Evolutionary conservation across 2,113 vertebrate genomes (phyloP).

Genomic region (Madoqua kirkii): DNA sequence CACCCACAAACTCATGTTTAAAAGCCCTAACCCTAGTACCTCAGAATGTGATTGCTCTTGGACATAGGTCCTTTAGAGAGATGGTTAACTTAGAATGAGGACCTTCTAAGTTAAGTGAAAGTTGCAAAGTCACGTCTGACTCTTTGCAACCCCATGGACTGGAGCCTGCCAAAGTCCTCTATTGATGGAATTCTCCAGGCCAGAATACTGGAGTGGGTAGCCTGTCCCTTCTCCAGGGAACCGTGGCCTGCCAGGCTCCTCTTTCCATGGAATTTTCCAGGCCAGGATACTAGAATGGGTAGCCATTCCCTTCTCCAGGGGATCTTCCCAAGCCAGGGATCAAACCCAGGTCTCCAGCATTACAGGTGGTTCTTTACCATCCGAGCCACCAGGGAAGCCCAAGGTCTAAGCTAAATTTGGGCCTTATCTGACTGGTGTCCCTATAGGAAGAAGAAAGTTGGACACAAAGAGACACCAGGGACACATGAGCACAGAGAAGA

Average conservation of each 20-base stretch:
- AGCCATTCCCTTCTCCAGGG: not conserved
- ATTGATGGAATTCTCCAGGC: not conserved
- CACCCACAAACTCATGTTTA: not conserved
- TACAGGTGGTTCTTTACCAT: not conserved
- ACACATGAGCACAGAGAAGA: not conserved
- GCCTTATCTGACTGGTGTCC: not conserved
- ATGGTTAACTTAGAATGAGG: not conserved
- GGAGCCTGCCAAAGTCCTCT: not conserved
- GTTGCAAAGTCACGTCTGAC: not conserved
- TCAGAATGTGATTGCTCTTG: not conserved
- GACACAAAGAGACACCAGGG: not conserved
- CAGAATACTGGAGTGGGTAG: not conserved
- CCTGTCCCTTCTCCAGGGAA: too few species aligned
- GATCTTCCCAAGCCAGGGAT: not conserved
- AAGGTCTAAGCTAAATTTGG: not conserved
- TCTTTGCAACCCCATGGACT: not conserved
- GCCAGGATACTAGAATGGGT: not conserved
- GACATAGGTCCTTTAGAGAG: not conserved
- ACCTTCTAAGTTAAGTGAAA: not conserved
- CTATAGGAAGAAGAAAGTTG: not conserved
- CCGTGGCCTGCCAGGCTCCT: too few species aligned
- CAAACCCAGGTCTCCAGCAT: not conserved
- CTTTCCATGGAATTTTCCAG: not conserved
- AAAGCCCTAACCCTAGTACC: not conserved
- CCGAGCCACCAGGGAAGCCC: not conserved